phyloP scores from a whole-genome alignment of 2,113 vertebrate species.

The Raphicerus campestris region DNA sequence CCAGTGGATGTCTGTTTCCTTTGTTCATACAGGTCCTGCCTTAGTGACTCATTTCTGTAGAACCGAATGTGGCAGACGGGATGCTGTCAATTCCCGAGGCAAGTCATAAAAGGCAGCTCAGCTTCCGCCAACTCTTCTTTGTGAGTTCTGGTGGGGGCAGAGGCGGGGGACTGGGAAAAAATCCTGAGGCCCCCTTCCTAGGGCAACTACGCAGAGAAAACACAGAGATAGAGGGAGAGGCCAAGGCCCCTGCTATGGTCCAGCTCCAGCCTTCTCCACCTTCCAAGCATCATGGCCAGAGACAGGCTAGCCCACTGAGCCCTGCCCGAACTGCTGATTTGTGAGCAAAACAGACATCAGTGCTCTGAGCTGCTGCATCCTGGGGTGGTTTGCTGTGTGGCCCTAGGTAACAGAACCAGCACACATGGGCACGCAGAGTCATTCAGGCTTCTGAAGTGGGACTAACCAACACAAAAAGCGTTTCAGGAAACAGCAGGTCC shows the following conservation, averaged over 20 bases:
- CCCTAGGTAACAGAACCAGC: not conserved
- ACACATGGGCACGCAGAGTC: not conserved
- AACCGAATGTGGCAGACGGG: not conserved
- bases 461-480: not conserved
- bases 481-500: not conserved
- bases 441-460: not conserved
- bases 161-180: not conserved
- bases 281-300: not conserved
- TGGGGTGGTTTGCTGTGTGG: not conserved
- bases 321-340: not conserved
- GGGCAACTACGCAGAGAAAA: not conserved
- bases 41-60: not conserved
- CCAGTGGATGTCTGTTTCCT: not conserved
- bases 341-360: not conserved
- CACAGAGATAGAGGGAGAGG: too few relatives aligned
- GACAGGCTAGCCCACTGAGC: not conserved
- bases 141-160: not conserved
- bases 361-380: not conserved
- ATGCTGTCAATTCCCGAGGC: rapidly evolving
- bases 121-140: not conserved
- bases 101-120: not conserved
- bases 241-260: not conserved
- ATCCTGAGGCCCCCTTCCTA: too few relatives aligned
- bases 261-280: not conserved
- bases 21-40: not conserved